Percentiles rank a stretch among this genome's conserved stretches.
These are phyloP conservation scores for Heterohyrax brucei DNA, from an alignment of 2,797 vertebrate genomes.

Conservation along the genomic window DNA sequence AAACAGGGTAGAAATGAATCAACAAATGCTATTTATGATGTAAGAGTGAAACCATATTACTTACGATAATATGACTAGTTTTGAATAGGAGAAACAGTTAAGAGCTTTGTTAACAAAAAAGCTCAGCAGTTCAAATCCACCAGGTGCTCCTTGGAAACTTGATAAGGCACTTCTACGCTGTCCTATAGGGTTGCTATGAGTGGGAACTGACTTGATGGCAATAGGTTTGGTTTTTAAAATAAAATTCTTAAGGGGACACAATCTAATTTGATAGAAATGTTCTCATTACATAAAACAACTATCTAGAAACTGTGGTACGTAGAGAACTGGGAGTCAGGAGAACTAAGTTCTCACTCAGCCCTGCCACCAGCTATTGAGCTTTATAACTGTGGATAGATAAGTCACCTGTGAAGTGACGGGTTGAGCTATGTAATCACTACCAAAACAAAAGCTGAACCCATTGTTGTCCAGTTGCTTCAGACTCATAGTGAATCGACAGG, in stretches of 20 bases:
- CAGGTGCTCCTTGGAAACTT: too few relatives aligned
- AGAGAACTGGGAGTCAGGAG: neutral
- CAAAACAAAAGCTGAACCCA: neutral
- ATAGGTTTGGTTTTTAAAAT: neutral
- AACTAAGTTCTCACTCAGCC: constrained; percentile 11
- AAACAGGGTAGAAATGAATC: constrained; percentile 62
- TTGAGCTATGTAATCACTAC: neutral
- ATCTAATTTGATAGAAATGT: constrained; percentile 64
- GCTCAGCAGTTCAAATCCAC: too few relatives aligned
- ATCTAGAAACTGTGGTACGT: neutral
- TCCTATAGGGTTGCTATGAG: too few relatives aligned
- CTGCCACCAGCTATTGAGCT: constrained; percentile 18
- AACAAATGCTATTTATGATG: constrained; percentile 29
- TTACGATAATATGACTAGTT: constrained; percentile 41
- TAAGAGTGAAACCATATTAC: constrained; percentile 56
- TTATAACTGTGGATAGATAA: neutral
- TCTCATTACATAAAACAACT: constrained; percentile 64
- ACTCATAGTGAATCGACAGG: neutral
- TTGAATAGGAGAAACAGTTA: constrained; percentile 47
- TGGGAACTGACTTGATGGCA: too few relatives aligned
- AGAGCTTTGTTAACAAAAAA: too few relatives aligned
- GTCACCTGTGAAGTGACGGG: constrained; percentile 38
- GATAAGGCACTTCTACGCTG: too few relatives aligned
- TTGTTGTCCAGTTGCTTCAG: neutral
- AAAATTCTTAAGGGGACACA: constrained; percentile 53